These are phyloP conservation scores for Urocynchramus pylzowi DNA, from an alignment of 2,113 vertebrate genomes.

Conservation along the genomic window DNA sequence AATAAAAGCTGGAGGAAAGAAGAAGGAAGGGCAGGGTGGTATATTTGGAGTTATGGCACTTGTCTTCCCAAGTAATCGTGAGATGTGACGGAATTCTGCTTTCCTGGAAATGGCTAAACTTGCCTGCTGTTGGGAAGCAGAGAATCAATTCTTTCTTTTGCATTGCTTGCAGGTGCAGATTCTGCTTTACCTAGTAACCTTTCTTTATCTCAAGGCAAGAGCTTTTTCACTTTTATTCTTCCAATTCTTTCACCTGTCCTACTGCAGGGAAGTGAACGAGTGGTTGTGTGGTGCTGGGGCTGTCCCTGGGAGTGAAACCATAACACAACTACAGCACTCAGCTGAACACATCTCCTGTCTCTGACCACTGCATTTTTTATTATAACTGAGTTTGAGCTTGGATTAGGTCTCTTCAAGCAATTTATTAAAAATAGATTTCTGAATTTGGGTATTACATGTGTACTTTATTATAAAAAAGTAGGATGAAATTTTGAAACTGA, in stretches of 20 bases:
- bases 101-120: background rate
- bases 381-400: background rate
- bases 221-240: background rate
- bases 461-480: background rate
- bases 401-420: background rate
- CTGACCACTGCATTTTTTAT: background rate
- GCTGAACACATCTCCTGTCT: background rate
- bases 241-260: background rate
- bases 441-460: background rate
- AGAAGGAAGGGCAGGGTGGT: background rate
- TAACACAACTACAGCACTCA: background rate
- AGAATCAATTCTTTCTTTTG: background rate
- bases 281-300: background rate
- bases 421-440: constrained; percentile 7
- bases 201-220: background rate
- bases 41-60: accelerated
- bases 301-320: background rate
- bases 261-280: accelerated
- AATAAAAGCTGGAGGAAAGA: background rate
- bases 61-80: background rate
- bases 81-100: accelerated
- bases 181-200: background rate
- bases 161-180: background rate
- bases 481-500: background rate
- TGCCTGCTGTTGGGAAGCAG: background rate